Conservation (phyloP, 1,140 invertebrate species). For the Drosophila elegans region DNA sequence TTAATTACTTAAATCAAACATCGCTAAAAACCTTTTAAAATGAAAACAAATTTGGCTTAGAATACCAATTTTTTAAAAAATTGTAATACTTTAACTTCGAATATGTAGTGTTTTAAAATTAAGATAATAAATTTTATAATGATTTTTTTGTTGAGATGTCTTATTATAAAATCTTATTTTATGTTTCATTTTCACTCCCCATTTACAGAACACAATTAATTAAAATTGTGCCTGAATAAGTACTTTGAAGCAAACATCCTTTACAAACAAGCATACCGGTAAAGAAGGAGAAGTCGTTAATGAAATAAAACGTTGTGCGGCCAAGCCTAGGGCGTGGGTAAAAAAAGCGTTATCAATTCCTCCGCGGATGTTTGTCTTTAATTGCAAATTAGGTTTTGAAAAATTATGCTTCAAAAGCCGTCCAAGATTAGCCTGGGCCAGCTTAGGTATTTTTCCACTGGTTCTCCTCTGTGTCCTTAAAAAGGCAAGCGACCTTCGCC, state of each 20-base stretch:
- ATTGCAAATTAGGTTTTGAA: slow-evolving; percentile 84
- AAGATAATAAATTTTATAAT: neutral
- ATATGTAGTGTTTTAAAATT: too few species aligned
- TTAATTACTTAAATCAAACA: neutral
- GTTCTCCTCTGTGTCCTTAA: slow-evolving; percentile 6
- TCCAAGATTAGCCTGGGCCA: slow-evolving; percentile 64
- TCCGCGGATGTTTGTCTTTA: slow-evolving; percentile 62
- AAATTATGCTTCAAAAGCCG: slow-evolving; percentile 77
- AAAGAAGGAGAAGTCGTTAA: slow-evolving; percentile 40
- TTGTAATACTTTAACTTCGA: too few species aligned
- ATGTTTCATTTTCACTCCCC: slow-evolving; percentile 19
- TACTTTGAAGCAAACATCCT: slow-evolving; percentile 79
- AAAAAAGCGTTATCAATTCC: slow-evolving; percentile 41
- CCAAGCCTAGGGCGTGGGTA: slow-evolving; percentile 55
- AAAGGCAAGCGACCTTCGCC: slow-evolving; percentile 47
- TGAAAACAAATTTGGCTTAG: too few species aligned
- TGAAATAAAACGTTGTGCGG: slow-evolving; percentile 35
- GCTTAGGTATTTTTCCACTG: slow-evolving; percentile 22
- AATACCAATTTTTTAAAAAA: too few species aligned
- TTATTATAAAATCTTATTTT: slow-evolving; percentile 6
- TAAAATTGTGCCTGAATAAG: slow-evolving; percentile 78
- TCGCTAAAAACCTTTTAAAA: too few species aligned
- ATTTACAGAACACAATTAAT: slow-evolving; percentile 72
- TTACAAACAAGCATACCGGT: slow-evolving; percentile 54
- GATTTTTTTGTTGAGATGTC: neutral